phyloP scores from a whole-genome alignment of 2,113 vertebrate species.

The Eudyptes chrysolophus region DNA sequence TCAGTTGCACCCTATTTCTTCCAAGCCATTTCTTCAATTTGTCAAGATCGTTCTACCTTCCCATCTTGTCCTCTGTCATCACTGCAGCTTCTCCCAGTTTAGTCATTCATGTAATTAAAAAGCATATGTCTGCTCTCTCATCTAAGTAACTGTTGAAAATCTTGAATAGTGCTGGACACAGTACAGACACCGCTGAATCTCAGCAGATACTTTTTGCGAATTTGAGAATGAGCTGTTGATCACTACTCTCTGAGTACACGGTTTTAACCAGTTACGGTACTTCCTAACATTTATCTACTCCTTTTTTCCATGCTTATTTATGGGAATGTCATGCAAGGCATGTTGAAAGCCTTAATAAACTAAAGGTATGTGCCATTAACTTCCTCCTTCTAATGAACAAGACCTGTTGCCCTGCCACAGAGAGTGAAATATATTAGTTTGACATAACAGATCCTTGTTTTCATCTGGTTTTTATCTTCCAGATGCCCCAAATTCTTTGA shows the following conservation, averaged over 20 bases:
- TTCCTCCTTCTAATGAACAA: neutral
- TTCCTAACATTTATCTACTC: neutral
- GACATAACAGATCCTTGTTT: neutral
- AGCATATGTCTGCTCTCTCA: neutral
- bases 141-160: neutral
- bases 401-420: neutral
- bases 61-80: constrained; percentile 13
- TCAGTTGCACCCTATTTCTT: neutral
- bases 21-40: constrained; percentile 1
- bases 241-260: neutral
- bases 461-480: neutral
- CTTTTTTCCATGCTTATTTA: neutral
- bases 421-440: neutral
- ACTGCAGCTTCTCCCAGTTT: neutral
- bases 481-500: neutral
- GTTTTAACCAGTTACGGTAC: neutral
- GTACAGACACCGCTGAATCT: neutral
- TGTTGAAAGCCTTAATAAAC: constrained; percentile 10
- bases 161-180: neutral
- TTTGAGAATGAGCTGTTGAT: neutral
- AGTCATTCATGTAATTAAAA: neutral
- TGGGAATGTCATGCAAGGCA: neutral
- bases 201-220: neutral
- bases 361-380: neutral
- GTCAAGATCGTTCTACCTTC: neutral